A percentile compares a stretch with the other conserved stretches of the same genome.
Conservation (phyloP, 2,113 vertebrate species). For the Aldabrachelys gigantea region DNA sequence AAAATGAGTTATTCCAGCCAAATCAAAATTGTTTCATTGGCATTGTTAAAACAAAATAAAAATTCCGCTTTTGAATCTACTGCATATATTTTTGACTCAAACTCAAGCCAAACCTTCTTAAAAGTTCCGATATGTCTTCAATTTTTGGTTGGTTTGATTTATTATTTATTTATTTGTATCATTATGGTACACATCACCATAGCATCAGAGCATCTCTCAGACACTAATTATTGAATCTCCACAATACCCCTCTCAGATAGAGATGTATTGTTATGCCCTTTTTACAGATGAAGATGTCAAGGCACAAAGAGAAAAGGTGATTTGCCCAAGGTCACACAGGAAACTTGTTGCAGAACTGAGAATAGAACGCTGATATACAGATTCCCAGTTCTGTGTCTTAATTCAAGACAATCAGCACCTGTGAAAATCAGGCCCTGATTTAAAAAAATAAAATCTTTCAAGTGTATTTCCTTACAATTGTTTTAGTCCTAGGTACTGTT, state of each 20-base stretch:
- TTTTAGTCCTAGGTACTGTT: background rate
- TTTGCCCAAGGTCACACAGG: background rate
- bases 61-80: background rate
- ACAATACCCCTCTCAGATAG: background rate
- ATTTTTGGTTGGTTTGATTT: conserved; percentile 1
- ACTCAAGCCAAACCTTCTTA: background rate
- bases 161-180: background rate
- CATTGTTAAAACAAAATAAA: background rate
- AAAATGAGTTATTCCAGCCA: background rate
- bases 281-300: background rate
- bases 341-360: background rate
- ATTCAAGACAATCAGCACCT: conserved; percentile 29
- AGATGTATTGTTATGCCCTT: background rate
- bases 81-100: background rate
- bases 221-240: background rate
- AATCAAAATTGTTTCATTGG: background rate
- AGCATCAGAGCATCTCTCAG: background rate
- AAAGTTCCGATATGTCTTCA: background rate
- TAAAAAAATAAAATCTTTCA: background rate
- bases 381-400: conserved; percentile 4
- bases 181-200: background rate
- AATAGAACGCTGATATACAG: background rate
- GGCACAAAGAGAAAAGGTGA: background rate
- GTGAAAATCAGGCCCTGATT: background rate
- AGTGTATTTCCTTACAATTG: background rate